Percentiles rank a stretch among this genome's conserved stretches.
Conservation (phyloP, 1,140 invertebrate genomes). For the Reticulitermes speratus region DNA sequence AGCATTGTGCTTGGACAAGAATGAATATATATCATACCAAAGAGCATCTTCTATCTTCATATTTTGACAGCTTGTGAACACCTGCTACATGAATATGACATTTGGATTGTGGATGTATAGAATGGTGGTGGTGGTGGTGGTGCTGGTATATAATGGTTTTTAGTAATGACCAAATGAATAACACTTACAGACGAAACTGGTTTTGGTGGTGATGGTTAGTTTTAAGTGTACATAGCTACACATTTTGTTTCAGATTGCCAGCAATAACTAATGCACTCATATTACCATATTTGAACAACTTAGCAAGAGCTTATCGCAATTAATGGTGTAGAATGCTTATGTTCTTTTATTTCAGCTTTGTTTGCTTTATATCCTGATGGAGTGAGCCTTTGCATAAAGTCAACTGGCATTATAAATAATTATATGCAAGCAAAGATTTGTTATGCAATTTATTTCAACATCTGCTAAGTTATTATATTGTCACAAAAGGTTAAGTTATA, state of each 20-base stretch:
- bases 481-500: no score
- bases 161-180: no score
- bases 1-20: background rate
- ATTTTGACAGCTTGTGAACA: slow-evolving; percentile 15
- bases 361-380: background rate
- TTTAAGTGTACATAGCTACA: background rate
- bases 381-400: no score
- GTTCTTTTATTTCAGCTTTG: background rate
- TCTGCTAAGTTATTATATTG: no score
- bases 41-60: background rate
- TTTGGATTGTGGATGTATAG: background rate
- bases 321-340: slow-evolving; percentile 16
- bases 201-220: background rate
- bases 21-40: background rate
- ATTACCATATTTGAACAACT: background rate
- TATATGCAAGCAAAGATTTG: background rate
- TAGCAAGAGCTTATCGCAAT: background rate
- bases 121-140: background rate
- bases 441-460: background rate
- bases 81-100: slow-evolving; percentile 8
- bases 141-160: background rate
- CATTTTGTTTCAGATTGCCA: background rate
- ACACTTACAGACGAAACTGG: background rate
- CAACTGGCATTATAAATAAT: no score
- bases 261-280: background rate